Evolutionary conservation across 1,140 invertebrate species (phyloP).

Genomic region (Charaxes varanes): DNA sequence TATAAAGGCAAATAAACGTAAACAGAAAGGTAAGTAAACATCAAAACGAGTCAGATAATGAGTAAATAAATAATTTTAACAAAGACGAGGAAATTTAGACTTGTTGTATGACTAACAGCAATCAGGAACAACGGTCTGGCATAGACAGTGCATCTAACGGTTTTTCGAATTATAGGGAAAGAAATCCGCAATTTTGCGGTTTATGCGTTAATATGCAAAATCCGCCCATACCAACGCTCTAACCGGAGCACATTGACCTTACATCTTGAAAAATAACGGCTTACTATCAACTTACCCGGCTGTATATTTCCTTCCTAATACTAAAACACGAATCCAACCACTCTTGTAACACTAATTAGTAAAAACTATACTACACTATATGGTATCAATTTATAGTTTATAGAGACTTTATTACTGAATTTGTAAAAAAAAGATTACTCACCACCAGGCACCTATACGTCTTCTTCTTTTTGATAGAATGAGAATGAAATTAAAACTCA

Average conservation of each 20-base stretch:
- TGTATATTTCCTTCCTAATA: constrained; percentile 2
- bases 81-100: constrained; percentile 1
- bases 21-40: too few species aligned
- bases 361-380: neutral
- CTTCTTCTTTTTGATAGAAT: constrained; percentile 45
- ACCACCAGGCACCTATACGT: constrained; percentile 35
- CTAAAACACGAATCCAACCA: neutral
- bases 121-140: constrained; percentile 2
- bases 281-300: constrained; percentile 18
- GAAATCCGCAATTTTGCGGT: constrained; percentile 16
- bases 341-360: neutral
- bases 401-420: neutral
- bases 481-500: constrained; percentile 15
- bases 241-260: constrained; percentile 53
- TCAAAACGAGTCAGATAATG: too few species aligned
- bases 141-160: constrained; percentile 12
- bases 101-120: constrained; percentile 10
- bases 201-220: constrained; percentile 27
- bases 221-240: constrained; percentile 19
- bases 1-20: too few species aligned
- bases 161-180: constrained; percentile 6
- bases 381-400: neutral
- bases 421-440: constrained; percentile 30
- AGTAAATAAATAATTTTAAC: too few species aligned
- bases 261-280: constrained; percentile 71